phyloP scores from a whole-genome alignment of 2,888 invertebrate species.

The Pyrocoelia pectoralis region DNA sequence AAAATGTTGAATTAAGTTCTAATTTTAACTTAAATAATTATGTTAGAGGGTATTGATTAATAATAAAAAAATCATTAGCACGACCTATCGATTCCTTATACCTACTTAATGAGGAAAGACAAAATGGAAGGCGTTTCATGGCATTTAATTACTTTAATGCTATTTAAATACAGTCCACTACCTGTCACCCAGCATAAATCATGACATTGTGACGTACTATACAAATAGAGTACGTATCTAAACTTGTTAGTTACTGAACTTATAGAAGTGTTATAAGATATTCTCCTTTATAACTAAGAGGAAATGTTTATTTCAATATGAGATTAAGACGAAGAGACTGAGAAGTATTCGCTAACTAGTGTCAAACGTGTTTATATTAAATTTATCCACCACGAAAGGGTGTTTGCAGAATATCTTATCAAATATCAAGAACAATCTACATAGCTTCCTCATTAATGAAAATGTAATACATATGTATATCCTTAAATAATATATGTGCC shows the following conservation, averaged over 20 bases:
- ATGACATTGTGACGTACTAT: neutral
- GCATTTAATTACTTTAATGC: neutral
- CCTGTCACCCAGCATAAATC: neutral
- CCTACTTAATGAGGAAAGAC: no score
- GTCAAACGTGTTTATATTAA: conserved; percentile 4
- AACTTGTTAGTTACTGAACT: no score
- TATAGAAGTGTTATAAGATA: neutral
- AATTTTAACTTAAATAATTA: neutral
- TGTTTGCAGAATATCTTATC: neutral
- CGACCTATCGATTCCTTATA: neutral
- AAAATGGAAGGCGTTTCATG: no score
- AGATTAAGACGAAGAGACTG: neutral
- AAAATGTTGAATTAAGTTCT: neutral
- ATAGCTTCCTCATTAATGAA: neutral
- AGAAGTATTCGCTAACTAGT: neutral
- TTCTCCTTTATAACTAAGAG: no score
- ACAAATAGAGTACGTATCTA: no score
- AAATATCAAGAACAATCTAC: neutral
- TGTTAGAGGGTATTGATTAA: neutral
- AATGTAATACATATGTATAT: neutral
- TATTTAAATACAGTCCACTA: neutral
- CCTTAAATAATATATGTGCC: no score
- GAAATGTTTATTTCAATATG: neutral
- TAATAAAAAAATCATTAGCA: neutral
- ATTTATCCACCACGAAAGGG: neutral